These are phyloP conservation scores for Brachionus calyciflorus DNA, from an alignment of 1,140 invertebrate species.

Conservation along the genomic window DNA sequence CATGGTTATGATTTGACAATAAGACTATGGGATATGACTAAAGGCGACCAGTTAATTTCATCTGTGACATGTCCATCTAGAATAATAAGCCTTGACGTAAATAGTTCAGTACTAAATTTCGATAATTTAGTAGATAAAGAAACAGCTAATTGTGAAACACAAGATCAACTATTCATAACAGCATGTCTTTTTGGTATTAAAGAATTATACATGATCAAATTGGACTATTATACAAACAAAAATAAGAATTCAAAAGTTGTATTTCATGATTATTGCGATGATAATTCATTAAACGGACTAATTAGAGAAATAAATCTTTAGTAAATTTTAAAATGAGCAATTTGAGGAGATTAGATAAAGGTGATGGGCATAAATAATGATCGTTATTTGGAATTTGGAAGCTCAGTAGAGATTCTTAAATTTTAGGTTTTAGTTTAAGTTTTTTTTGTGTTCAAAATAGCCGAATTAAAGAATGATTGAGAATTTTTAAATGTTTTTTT, in stretches of 20 bases:
- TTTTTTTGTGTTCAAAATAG: too few species aligned
- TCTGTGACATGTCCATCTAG: conserved; percentile 28
- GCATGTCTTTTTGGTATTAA: conserved; percentile 17
- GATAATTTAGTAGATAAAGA: not conserved
- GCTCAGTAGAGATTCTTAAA: too few species aligned
- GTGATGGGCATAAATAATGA: too few species aligned
- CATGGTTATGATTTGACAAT: conserved; percentile 70
- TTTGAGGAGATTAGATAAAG: not conserved
- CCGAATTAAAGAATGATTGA: too few species aligned
- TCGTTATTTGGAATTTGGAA: too few species aligned
- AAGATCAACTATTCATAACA: not conserved
- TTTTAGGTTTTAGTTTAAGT: too few species aligned
- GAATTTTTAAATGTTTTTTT: too few species aligned
- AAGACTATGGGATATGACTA: conserved; percentile 73
- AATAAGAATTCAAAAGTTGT: not conserved
- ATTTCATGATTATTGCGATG: not conserved
- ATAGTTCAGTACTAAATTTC: not conserved
- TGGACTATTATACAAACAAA: conserved; percentile 2
- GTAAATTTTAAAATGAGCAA: too few species aligned
- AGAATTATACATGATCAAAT: not conserved
- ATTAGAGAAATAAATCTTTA: conserved; percentile 12
- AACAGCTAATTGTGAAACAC: not conserved
- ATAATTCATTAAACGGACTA: not conserved
- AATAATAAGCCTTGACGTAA: not conserved
- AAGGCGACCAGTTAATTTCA: conserved; percentile 63